Base-by-base conservation (phyloP, 1,140 invertebrate species). In the Drosophila virilis region DNA sequence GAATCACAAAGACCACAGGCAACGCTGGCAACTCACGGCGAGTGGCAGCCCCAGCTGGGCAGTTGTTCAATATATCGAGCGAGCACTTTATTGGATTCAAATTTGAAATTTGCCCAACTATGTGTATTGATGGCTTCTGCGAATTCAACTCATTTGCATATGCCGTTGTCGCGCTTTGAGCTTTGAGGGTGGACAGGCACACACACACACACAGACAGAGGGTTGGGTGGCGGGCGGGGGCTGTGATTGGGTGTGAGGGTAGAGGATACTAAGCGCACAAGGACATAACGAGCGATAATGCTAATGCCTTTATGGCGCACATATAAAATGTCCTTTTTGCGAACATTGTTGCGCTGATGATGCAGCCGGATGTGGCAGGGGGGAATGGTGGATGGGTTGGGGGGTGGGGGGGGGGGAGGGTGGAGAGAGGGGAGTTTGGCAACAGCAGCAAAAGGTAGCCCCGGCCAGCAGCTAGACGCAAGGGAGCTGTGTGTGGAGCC, bases 201-300 rank as follows among this genome's bases (percentile, higher is more conserved):
- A 68, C 45, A 75, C 46, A 73, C 35, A 61, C 35, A 60, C 9
- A 59, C 35, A 38, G 9, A 54, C 8, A 70, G 28, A 54, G 5
- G 54, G 12, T n/a, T 13, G 35, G 8, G 10, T n/a, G 43, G 32
- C 9, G 7, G 28, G 5, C 6, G 2, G 45, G 5, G 35, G 33
- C 10, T 15, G 8, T 28, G 4, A 28, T 28, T 13, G 35, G n/a
- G 10, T n/a, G 43, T n/a, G n/a, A 28, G 22, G 22, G 22, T 22
- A 22, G 35, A 12, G 15, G 13, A n/a, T 2, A 3, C n/a, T 22
- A 38, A 59, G 55, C 43, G 35, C 42, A 62, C 67, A 59, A 75
- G 86, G 79, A 90, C 86, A 90, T 86, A 90, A 90, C 86, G 86
- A 90, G 86, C 86, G 86, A 86, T 90, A 90, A 86, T 90, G 86